These are phyloP conservation scores for Erythrocercus mccallii DNA, from an alignment of 2,113 vertebrate genomes.

Conservation along the genomic window DNA sequence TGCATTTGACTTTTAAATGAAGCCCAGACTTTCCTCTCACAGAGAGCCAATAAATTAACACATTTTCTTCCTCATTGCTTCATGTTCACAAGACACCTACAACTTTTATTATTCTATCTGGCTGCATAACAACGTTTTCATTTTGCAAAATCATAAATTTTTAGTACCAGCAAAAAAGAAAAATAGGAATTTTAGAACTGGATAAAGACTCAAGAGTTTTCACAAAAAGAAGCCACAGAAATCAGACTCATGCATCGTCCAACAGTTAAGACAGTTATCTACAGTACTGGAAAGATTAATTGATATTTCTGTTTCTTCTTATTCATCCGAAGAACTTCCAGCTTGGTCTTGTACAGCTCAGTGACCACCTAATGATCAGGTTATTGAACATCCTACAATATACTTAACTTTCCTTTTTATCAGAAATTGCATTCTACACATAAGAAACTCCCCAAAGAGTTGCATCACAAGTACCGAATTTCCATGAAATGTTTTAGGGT, in stretches of 20 bases:
- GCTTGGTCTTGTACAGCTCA: neutral
- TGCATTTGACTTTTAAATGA: slow-evolving; percentile 29
- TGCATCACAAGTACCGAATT: neutral
- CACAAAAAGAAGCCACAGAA: neutral
- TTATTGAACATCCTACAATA: neutral
- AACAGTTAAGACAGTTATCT: neutral
- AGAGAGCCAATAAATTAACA: neutral
- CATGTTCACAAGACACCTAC: neutral
- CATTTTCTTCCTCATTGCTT: neutral
- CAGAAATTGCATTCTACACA: neutral
- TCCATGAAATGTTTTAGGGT: neutral
- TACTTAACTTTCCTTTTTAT: neutral
- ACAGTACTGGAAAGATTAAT: neutral
- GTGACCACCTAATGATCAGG: neutral
- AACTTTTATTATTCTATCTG: slow-evolving; percentile 2
- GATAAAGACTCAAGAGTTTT: neutral
- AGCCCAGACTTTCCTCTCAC: neutral
- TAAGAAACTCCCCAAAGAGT: neutral
- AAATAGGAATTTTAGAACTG: neutral
- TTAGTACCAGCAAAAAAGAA: neutral
- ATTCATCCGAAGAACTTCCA: neutral
- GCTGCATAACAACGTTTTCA: neutral
- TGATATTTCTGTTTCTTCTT: neutral
- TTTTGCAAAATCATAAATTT: neutral
- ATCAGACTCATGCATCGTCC: neutral